Evolutionary conservation across 2,888 invertebrate genomes (phyloP).

Genomic region (Baccha elongata): DNA sequence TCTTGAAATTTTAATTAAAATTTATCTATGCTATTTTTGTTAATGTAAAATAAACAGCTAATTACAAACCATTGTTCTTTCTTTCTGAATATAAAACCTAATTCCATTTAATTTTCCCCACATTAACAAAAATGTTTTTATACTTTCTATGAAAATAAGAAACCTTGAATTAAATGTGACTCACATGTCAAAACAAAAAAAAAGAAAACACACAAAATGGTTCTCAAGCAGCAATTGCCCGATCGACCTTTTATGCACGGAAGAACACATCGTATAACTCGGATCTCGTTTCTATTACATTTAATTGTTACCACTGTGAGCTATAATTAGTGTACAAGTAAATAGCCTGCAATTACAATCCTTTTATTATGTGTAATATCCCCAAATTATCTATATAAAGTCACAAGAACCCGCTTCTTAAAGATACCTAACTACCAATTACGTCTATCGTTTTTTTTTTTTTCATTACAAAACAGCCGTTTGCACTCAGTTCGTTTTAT

Average conservation of each 20-base stretch:
- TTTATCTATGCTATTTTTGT: neutral
- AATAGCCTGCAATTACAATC: slow-evolving; percentile 57
- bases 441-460: slow-evolving; percentile 13
- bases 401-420: slow-evolving; percentile 34
- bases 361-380: slow-evolving; percentile 53
- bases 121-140: neutral
- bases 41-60: neutral
- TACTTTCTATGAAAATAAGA: neutral
- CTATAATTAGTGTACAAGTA: slow-evolving; percentile 47
- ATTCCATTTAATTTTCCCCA: neutral
- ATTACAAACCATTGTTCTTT: neutral
- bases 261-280: neutral
- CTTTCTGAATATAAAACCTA: neutral
- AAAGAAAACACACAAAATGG: neutral
- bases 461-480: slow-evolving; percentile 21
- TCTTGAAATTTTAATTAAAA: neutral
- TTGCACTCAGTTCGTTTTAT: slow-evolving; percentile 11
- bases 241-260: neutral
- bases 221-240: neutral
- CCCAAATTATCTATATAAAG: slow-evolving; percentile 50
- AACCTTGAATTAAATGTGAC: slow-evolving; percentile 5
- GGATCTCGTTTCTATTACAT: slow-evolving; percentile 42
- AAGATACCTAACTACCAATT: slow-evolving; percentile 58
- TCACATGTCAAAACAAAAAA: slow-evolving; percentile 13
- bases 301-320: slow-evolving; percentile 56